A percentile compares a stretch with the other conserved stretches of the same genome.
Conservation (phyloP, 2,113 vertebrate genomes). For the Sylvicapra grimmia region DNA sequence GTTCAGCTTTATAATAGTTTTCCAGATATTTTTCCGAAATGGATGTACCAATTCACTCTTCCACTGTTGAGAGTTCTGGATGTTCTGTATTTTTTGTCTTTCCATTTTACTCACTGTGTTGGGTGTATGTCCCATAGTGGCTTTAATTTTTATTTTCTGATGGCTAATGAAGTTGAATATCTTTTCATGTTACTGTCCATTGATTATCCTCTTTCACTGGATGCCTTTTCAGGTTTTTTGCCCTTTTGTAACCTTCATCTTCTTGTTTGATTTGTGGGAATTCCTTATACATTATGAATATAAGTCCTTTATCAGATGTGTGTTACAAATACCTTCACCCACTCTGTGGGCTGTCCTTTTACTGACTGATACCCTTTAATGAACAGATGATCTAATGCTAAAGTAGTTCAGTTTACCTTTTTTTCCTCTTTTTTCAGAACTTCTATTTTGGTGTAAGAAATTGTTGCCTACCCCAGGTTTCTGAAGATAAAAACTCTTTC, state of each 20-base stretch:
- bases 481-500: neutral
- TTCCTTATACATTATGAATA: neutral
- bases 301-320: neutral
- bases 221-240: neutral
- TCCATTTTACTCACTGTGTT: neutral
- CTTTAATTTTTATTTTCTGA: neutral
- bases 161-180: neutral
- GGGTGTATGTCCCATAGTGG: neutral
- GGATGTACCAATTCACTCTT: neutral
- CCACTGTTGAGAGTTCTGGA: neutral
- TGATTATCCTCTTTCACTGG: neutral
- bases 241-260: neutral
- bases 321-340: neutral
- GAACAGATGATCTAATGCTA: neutral
- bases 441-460: neutral
- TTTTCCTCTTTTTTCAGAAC: neutral
- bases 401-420: neutral
- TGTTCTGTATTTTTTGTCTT: neutral
- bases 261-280: neutral
- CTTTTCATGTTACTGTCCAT: neutral
- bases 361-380: neutral
- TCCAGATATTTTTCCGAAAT: neutral
- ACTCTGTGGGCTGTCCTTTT: neutral
- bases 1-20: neutral
- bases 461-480: neutral